These are phyloP conservation scores for Poecilus cupreus DNA, from an alignment of 2,888 invertebrate genomes.

Conservation along the genomic window DNA sequence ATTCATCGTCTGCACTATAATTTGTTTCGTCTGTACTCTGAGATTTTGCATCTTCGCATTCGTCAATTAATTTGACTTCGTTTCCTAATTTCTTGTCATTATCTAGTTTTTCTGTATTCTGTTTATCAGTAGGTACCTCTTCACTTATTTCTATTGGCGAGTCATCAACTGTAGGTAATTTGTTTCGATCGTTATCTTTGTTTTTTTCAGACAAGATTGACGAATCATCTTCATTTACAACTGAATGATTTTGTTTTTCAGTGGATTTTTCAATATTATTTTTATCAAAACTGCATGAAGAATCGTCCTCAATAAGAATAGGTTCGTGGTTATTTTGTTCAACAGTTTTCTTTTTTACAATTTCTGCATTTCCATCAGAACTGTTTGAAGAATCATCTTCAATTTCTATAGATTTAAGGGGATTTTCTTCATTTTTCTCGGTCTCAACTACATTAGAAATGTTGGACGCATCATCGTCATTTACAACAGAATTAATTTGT, in stretches of 20 bases:
- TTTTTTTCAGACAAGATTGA: background rate
- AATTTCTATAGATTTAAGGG: background rate
- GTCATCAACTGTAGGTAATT: background rate
- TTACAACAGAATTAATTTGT: background rate
- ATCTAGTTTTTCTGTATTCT: background rate
- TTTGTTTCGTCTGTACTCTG: background rate
- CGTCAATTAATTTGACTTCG: background rate
- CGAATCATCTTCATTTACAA: background rate
- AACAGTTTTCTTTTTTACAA: background rate
- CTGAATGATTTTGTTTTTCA: too few relatives aligned
- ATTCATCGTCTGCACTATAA: background rate
- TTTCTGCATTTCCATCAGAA: background rate
- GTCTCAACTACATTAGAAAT: constrained; percentile 6
- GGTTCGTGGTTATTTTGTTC: too few relatives aligned
- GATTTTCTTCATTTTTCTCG: background rate
- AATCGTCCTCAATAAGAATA: background rate
- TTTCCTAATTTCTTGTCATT: background rate
- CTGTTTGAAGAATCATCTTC: background rate
- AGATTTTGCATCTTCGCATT: background rate
- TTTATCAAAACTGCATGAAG: background rate
- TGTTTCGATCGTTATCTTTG: background rate
- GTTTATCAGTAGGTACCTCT: background rate
- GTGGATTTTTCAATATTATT: too few relatives aligned
- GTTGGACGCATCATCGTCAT: background rate
- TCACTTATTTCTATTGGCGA: background rate